Conservation (phyloP, 2,113 vertebrate genomes). For the Sylvilagus bachmani region DNA sequence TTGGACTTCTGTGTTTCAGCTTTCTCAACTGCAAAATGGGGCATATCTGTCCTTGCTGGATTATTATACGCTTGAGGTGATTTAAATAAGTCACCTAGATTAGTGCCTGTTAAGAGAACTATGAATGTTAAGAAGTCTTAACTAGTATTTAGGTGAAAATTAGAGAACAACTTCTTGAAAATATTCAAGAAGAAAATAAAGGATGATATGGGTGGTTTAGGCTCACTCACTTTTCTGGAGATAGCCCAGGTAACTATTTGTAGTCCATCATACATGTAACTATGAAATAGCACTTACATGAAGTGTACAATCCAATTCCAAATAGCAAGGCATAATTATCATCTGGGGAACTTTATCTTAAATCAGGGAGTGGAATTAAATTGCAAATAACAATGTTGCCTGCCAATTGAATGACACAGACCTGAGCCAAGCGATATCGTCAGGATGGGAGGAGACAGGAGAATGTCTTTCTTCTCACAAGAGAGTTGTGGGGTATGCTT, state of each 20-base stretch:
- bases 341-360: not conserved
- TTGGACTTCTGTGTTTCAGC: not conserved
- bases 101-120: not conserved
- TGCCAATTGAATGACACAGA: not conserved
- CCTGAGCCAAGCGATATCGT: not conserved
- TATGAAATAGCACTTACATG: slow-evolving; percentile 8
- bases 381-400: slow-evolving; percentile 24
- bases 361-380: slow-evolving; percentile 41
- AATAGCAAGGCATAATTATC: not conserved
- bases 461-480: not conserved
- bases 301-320: not conserved
- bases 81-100: not conserved
- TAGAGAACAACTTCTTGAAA: not conserved
- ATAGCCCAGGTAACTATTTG: not conserved
- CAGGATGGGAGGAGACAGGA: not conserved
- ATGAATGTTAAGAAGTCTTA: not conserved
- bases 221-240: not conserved
- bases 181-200: slow-evolving; percentile 38
- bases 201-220: not conserved
- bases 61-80: not conserved
- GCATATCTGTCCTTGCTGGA: not conserved
- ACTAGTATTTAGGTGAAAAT: slow-evolving; percentile 6
- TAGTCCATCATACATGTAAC: not conserved
- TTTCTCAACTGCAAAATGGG: not conserved
- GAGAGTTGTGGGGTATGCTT: not conserved